Conservation (phyloP, 2,113 vertebrate species). For the Carettochelys insculpta region DNA sequence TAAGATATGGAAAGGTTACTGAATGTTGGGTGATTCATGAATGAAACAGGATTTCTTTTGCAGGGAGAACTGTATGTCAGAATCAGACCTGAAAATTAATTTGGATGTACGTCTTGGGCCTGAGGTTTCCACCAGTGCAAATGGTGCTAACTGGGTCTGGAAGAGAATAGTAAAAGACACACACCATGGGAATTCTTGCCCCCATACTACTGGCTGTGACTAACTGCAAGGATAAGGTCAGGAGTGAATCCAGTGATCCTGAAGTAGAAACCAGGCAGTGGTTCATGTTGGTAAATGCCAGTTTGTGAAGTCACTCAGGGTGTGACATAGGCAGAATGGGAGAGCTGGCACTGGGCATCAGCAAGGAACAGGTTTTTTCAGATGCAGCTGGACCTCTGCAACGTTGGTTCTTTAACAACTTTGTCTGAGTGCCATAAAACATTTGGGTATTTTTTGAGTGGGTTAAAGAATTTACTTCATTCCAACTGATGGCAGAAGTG, state of each 20-base stretch:
- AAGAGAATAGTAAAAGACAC: not conserved
- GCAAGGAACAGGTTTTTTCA: not conserved
- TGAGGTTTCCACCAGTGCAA: not conserved
- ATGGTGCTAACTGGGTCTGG: not conserved
- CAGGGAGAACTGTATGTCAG: not conserved
- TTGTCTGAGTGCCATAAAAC: not conserved
- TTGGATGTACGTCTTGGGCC: not conserved
- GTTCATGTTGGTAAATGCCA: not conserved
- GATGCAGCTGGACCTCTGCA: not conserved
- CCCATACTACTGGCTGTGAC: not conserved
- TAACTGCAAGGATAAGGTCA: not conserved
- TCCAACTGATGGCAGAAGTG: too few species aligned
- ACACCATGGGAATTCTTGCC: not conserved
- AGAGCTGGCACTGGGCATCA: not conserved
- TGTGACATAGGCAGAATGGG: not conserved
- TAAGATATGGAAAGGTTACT: not conserved
- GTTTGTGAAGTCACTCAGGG: not conserved
- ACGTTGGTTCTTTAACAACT: not conserved
- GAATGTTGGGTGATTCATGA: too few species aligned
- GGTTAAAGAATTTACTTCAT: not conserved
- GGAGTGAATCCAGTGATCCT: not conserved
- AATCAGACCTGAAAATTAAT: not conserved
- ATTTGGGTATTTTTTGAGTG: too few species aligned
- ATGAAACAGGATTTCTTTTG: not conserved
- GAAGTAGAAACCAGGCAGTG: not conserved